Evolutionary conservation across 2,797 vertebrate genomes (phyloP).

Genomic region (Sebastes dallii): DNA sequence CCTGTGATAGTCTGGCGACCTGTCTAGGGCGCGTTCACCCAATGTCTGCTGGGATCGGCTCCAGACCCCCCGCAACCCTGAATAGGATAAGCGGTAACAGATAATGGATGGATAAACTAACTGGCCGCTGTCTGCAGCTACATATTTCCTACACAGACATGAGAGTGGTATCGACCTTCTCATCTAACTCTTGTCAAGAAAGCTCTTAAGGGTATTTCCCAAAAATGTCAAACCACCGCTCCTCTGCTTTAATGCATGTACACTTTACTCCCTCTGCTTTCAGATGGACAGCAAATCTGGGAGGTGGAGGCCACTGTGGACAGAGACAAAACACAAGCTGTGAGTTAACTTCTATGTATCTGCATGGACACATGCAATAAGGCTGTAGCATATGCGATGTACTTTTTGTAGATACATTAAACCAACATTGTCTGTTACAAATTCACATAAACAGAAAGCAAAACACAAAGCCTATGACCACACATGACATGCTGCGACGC

Average conservation of each 20-base stretch:
- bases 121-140: background rate
- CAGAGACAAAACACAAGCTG: slow-evolving; percentile 94
- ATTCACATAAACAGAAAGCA: background rate
- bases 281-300: slow-evolving; percentile 96
- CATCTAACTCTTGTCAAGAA: background rate
- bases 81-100: too few relatives aligned
- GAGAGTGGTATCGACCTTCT: background rate
- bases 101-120: background rate
- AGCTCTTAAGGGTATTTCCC: background rate
- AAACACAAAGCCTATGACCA: background rate
- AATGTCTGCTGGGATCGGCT: too few relatives aligned
- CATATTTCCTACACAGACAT: background rate
- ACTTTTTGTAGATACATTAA: background rate
- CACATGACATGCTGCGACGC: background rate
- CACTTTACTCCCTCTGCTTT: slow-evolving; percentile 17
- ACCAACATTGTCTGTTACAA: background rate
- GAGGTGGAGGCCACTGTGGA: slow-evolving; percentile 94
- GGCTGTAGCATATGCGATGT: too few relatives aligned
- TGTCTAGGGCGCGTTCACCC: too few relatives aligned
- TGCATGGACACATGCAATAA: background rate
- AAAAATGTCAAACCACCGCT: background rate
- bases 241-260: background rate
- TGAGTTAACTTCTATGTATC: slow-evolving; percentile 77
- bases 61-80: too few relatives aligned
- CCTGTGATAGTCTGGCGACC: too few relatives aligned